Conservation (phyloP, 1,140 invertebrate genomes). For the Archivesica marissinica region DNA sequence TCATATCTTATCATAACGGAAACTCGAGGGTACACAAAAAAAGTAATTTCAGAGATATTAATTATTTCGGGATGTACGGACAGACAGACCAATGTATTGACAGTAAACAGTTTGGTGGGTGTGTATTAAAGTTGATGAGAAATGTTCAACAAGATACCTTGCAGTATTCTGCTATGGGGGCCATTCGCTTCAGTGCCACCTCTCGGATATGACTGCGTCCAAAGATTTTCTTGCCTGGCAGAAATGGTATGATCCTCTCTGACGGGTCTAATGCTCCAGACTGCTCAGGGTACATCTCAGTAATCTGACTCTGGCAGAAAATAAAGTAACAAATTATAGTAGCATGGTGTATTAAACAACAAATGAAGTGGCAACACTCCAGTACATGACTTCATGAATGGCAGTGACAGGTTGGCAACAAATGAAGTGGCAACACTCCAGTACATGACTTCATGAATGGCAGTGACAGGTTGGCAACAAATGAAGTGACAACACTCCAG, state of each 20-base stretch:
- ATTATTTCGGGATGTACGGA: background rate
- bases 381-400: too few relatives aligned
- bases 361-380: too few relatives aligned
- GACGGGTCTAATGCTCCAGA: constrained; percentile 67
- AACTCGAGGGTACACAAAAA: too few relatives aligned
- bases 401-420: too few relatives aligned
- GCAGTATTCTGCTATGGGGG: constrained; percentile 74
- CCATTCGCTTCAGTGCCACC: constrained; percentile 73
- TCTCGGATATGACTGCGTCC: constrained; percentile 75
- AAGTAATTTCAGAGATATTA: background rate
- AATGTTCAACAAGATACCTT: constrained; percentile 64
- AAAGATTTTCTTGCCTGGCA: constrained; percentile 77
- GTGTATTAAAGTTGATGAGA: background rate
- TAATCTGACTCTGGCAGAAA: constrained; percentile 70
- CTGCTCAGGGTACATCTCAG: constrained; percentile 75
- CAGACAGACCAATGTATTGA: background rate
- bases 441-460: too few relatives aligned
- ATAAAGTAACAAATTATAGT: too few relatives aligned
- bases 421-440: too few relatives aligned
- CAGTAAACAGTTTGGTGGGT: background rate
- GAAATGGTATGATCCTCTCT: constrained; percentile 74
- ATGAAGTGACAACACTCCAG: too few relatives aligned
- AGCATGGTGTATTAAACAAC: too few relatives aligned
- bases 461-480: too few relatives aligned
- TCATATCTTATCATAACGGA: too few relatives aligned